Evolutionary conservation across 2,797 vertebrate genomes (phyloP), one percentile per base, ranked within the genome.

Genomic region (Emydoidea blandingii): DNA sequence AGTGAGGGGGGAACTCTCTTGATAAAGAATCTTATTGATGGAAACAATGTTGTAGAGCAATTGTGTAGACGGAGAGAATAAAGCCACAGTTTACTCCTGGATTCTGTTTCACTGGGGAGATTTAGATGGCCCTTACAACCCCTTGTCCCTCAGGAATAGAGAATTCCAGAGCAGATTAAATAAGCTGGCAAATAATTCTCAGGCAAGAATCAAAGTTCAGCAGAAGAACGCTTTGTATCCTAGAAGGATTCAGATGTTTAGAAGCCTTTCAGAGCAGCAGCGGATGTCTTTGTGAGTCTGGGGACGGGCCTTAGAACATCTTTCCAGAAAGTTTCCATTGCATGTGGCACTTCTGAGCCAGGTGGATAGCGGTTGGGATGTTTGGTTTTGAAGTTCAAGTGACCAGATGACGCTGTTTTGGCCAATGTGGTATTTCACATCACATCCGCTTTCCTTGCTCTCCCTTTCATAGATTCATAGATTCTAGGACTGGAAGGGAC

Each of bases 291-390:
- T 80, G 29, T 85, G 8, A 87, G 86, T 37, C 88, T 79, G 5
- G 0, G 0, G 16, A n/a, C 29, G 4, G 2, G 18, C 5, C 34
- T 16, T 49, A 74, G 50, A 3, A 4, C 7, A 53, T 76, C 72
- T 7, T 65, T 34, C 29, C 59, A 31, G 29, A 14, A 14, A 31
- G 14, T 34, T 65, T 65, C 29, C 31, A 34, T n/a, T 16, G 12
- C 34, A 31, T 65, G 34, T 34, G 31, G 31, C 0, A 0, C 68
- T 90, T 81, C 78, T 83, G 1, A 92, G 65, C 52, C 49, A 79
- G 88, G 72, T 23, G 53, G 41, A 52, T 65, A 8, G 52, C 6
- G 34, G 59, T 16, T 34, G 11, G 12, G 59, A 65, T 65, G 12
- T 14, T 31, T 34, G 29, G 3, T 65, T 65, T 65, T 16, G 62